A percentile compares a stretch with the other conserved stretches of the same genome.
Evolutionary conservation across 2,888 invertebrate species (phyloP).

Genomic region (Ypsolopha sequella): DNA sequence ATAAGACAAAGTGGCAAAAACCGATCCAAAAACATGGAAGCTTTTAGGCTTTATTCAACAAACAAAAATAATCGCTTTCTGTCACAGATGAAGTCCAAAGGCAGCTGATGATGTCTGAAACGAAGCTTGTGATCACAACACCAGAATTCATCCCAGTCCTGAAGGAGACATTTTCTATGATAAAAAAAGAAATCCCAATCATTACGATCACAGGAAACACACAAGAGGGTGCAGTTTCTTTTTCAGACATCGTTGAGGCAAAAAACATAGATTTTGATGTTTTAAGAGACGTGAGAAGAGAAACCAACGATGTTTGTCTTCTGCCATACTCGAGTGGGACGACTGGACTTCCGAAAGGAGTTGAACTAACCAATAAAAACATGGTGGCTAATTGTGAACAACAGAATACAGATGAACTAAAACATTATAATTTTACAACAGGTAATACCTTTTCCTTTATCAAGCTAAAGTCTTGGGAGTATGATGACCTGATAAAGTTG

Average conservation of each 20-base stretch:
- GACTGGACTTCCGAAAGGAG: slow-evolving; percentile 84
- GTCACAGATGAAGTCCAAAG: slow-evolving; percentile 77
- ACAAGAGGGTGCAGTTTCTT: slow-evolving; percentile 69
- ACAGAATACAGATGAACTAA: slow-evolving; percentile 25
- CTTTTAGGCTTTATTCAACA: slow-evolving; percentile 14
- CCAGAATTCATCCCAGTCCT: slow-evolving; percentile 56
- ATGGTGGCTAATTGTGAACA: slow-evolving; percentile 54
- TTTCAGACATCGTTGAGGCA: slow-evolving; percentile 65
- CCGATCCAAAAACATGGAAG: neutral
- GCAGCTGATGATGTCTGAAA: slow-evolving; percentile 71
- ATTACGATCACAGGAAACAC: slow-evolving; percentile 31
- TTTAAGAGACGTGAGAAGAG: slow-evolving; percentile 40
- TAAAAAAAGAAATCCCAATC: slow-evolving; percentile 59
- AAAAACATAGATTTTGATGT: slow-evolving; percentile 56
- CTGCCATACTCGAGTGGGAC: slow-evolving; percentile 89
- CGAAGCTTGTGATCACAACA: slow-evolving; percentile 73
- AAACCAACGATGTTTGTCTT: slow-evolving; percentile 69
- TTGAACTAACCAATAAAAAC: slow-evolving; percentile 73
- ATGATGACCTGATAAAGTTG: too few relatives aligned
- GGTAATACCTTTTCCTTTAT: slow-evolving; percentile 20
- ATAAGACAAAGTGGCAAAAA: neutral
- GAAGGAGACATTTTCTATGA: slow-evolving; percentile 48
- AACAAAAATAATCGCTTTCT: neutral
- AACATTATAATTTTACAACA: slow-evolving; percentile 34
- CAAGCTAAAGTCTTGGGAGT: too few relatives aligned